Conservation (phyloP, 2,888 invertebrate genomes). For the Serripes groenlandicus region DNA sequence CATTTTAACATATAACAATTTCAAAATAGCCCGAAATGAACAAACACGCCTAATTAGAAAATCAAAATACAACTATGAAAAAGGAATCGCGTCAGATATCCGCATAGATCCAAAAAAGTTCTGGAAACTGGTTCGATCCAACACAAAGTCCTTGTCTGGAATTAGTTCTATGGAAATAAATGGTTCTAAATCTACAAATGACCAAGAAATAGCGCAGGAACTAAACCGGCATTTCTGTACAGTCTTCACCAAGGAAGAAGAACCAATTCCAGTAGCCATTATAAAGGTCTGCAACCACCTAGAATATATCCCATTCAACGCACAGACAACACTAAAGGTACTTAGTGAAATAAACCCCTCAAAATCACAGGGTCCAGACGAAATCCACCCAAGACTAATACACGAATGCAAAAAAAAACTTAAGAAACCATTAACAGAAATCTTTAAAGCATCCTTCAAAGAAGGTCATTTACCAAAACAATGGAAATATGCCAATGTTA, state of each 20-base stretch:
- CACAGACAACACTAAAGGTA: neutral
- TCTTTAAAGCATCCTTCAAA: conserved; percentile 16
- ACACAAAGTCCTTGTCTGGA: neutral
- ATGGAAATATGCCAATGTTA: conserved; percentile 33
- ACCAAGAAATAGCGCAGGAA: neutral
- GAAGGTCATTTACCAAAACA: conserved; percentile 14
- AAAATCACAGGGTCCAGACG: conserved; percentile 1
- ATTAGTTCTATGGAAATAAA: neutral
- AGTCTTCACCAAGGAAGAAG: conserved; percentile 7
- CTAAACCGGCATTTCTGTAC: neutral
- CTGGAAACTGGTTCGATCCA: conserved; percentile 11
- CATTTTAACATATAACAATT: neutral
- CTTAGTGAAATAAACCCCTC: neutral
- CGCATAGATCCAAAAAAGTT: neutral
- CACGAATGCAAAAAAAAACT: neutral
- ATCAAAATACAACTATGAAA: conserved; percentile 6
- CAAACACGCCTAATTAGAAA: neutral
- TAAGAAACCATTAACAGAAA: neutral
- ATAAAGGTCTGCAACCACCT: neutral
- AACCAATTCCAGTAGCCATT: neutral
- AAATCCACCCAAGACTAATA: conserved; percentile 22
- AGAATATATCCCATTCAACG: neutral
- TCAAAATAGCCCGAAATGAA: conserved; percentile 18
- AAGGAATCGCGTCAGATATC: neutral
- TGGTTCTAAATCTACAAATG: neutral